Evolutionary conservation across 2,797 vertebrate species (phyloP).

Genomic region (Peromyscus nudipes): DNA sequence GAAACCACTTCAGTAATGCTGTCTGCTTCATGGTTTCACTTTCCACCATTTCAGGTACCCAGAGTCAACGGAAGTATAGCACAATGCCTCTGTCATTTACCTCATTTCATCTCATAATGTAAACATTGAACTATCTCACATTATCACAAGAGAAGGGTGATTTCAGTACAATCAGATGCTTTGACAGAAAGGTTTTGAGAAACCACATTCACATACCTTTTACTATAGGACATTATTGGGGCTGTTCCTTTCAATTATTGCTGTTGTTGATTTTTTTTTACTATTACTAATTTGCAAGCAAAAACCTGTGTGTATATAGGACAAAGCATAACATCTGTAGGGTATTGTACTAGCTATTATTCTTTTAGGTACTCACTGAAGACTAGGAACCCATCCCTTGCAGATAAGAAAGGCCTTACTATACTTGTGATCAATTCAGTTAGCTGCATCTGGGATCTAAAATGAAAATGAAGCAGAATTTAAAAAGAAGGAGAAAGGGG

Average conservation of each 20-base stretch:
- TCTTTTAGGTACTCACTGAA: not conserved
- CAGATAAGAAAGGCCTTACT: not conserved
- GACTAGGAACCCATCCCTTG: not conserved
- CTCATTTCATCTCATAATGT: not conserved
- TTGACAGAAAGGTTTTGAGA: not conserved
- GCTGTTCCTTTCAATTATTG: not conserved
- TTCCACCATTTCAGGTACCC: not conserved
- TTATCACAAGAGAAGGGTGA: not conserved
- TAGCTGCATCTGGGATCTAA: not conserved
- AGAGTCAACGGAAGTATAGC: not conserved
- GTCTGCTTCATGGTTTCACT: not conserved
- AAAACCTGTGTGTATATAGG: not conserved
- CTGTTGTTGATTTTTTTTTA: not conserved
- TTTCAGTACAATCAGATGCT: not conserved
- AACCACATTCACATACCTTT: not conserved
- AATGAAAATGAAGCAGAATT: conserved; percentile 50
- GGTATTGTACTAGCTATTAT: not conserved
- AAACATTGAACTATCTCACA: no score
- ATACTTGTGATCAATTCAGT: not conserved
- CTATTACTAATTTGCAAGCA: not conserved
- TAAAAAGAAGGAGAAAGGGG: not conserved
- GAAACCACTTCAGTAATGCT: not conserved
- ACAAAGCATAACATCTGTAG: not conserved
- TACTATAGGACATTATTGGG: not conserved
- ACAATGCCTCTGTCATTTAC: not conserved